Evolutionary conservation across 2,797 vertebrate genomes (phyloP).

Genomic region (Bovichtus variegatus): DNA sequence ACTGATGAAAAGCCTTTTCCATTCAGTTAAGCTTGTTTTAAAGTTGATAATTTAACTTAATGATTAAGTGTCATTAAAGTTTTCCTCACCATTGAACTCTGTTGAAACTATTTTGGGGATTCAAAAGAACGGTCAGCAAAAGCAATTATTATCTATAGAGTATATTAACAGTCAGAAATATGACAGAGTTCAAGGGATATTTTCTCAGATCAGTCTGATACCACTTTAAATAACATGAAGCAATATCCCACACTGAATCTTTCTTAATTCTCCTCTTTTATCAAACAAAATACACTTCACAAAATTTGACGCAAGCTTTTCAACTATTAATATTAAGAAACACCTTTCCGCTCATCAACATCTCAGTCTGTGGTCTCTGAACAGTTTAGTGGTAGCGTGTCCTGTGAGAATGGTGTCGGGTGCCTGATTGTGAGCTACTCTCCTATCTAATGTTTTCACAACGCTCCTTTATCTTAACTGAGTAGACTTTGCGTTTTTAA

Average conservation of each 20-base stretch:
- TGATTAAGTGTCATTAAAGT: constrained; percentile 10
- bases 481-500: not conserved
- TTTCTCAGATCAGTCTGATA: not conserved
- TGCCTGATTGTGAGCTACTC: not conserved
- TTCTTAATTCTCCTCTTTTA: not conserved
- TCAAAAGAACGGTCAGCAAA: not conserved
- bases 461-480: not conserved
- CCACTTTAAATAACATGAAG: not conserved
- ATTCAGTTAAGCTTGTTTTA: not conserved
- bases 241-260: not conserved
- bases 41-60: not conserved
- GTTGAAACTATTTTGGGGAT: not conserved
- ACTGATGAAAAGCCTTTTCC: not conserved
- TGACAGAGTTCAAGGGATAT: not conserved
- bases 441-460: not conserved
- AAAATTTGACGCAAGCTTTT: not conserved
- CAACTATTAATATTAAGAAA: not conserved
- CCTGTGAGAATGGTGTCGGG: not conserved
- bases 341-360: not conserved
- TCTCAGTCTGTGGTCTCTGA: not conserved
- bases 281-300: not conserved
- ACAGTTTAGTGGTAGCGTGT: not conserved
- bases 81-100: not conserved
- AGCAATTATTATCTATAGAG: not conserved
- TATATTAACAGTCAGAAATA: not conserved